Base-by-base conservation (phyloP, 1,140 invertebrate genomes). In the Drosophila trapezifrons region DNA sequence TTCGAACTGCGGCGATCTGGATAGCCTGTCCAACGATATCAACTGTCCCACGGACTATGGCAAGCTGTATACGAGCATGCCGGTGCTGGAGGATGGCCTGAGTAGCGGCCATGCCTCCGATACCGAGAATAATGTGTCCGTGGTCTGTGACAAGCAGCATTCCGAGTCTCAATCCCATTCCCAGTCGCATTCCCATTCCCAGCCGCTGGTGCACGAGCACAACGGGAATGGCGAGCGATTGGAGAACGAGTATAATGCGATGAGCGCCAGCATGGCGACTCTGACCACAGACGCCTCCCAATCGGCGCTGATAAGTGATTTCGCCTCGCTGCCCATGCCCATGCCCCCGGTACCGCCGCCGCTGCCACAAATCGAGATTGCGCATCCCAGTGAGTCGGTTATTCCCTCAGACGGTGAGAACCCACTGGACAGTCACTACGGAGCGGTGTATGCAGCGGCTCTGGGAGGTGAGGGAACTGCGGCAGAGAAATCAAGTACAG, bases 41-140 rank as follows among this genome's bases (percentile, higher is more conserved):
- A 92, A 91, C 70, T 92, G 91, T 43, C 59, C 79, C 46, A 84
- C 80, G 45, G 90, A 92, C 37, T 92, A 86, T 54, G 83, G 87
- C 17, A 91, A 91, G 51, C 73, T 91, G 12, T 92, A 91, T 42
- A 92, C 91, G n/a, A 92, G 96, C 76, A 97, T 99, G 96, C 98
- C 98, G 0, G 96, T 98, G n/a, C 94, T 99, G 12, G 98, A 99
- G 92, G 98, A 99, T 93, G 98, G 98, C 71, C 90, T 99, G 73
- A 95, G 97, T 49, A 97, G 96, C 46, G 98, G 97, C 15, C 97
- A 98, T 90, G 96, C 96, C 3, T 98, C 97, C 78, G 98, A 98
- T 92, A 96, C 95, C 1, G 98, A 98, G 90, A 98, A 98, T 91
- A 96, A 96, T 92, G 75, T 86, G 1, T 89, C 83, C 1, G 85